Conservation (phyloP, 1,140 invertebrate genomes). For the Euwallacea fornicatus region DNA sequence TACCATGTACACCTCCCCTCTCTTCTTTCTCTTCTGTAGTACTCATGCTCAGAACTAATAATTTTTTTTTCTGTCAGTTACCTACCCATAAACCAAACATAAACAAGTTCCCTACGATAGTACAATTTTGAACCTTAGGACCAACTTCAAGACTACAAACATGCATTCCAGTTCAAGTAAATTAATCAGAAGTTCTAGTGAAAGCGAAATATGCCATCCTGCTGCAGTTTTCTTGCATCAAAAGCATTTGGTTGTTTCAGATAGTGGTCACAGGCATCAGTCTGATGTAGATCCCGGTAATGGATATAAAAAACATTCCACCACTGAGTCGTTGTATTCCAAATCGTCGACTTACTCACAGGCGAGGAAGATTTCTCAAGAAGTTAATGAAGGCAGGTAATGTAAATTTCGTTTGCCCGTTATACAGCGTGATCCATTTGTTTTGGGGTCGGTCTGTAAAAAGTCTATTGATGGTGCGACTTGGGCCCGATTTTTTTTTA, state of each 20-base stretch:
- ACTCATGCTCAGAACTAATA: too few relatives aligned
- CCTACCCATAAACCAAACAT: too few relatives aligned
- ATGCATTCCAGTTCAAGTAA: slow-evolving; percentile 7
- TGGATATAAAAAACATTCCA: slow-evolving; percentile 47
- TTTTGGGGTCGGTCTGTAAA: too few relatives aligned
- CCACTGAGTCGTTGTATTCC: slow-evolving; percentile 49
- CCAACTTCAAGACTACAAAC: not conserved
- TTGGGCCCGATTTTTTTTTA: too few relatives aligned
- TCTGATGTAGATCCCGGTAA: slow-evolving; percentile 41
- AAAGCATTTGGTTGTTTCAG: slow-evolving; percentile 36
- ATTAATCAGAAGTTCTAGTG: slow-evolving; percentile 18
- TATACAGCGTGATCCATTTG: not conserved
- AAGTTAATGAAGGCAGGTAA: slow-evolving; percentile 45
- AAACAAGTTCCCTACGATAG: too few relatives aligned
- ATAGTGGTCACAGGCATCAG: slow-evolving; percentile 37
- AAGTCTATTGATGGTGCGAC: too few relatives aligned
- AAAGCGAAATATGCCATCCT: slow-evolving; percentile 10
- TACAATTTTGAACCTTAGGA: not conserved
- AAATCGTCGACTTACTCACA: slow-evolving; percentile 38
- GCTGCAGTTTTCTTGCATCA: slow-evolving; percentile 19
- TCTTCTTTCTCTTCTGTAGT: too few relatives aligned
- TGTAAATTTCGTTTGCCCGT: slow-evolving; percentile 9
- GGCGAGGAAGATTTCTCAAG: slow-evolving; percentile 44
- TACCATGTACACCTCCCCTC: too few relatives aligned
- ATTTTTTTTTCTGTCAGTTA: too few relatives aligned